These are phyloP conservation scores for Echeneis naucrates DNA, from an alignment of 2,797 vertebrate genomes.

Conservation along the genomic window DNA sequence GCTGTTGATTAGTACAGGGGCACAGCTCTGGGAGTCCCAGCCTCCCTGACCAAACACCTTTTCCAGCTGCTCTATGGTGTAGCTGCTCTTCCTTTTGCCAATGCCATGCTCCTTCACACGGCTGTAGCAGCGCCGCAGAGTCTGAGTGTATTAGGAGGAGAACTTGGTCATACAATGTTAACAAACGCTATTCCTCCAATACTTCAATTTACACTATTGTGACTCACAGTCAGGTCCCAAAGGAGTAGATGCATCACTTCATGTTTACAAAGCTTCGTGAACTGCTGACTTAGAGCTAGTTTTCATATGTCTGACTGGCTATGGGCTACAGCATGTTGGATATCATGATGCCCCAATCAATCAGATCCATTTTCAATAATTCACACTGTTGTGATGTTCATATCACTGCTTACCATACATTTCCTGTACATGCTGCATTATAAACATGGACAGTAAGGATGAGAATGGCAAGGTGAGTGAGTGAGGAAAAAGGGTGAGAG, in stretches of 20 bases:
- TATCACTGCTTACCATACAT: neutral
- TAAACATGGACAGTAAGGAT: too few relatives aligned
- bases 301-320: neutral
- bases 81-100: constrained; percentile 99
- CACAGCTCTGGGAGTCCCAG: constrained; percentile 98
- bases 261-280: neutral
- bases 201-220: neutral
- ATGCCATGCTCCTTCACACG: constrained; percentile 98
- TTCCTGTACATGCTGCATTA: constrained; percentile 8
- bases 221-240: neutral
- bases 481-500: too few relatives aligned
- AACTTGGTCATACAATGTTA: neutral
- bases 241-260: neutral
- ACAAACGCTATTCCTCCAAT: neutral
- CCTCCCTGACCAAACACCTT: constrained; percentile 98
- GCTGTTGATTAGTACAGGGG: constrained; percentile 98
- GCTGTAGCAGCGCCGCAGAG: constrained; percentile 97
- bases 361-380: neutral
- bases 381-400: neutral
- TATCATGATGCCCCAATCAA: neutral
- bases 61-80: constrained; percentile 99
- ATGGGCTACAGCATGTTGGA: too few relatives aligned
- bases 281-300: neutral
- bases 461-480: too few relatives aligned
- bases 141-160: constrained; percentile 77